These are phyloP conservation scores for Haemorhous mexicanus DNA, from an alignment of 2,113 vertebrate species.

Conservation along the genomic window DNA sequence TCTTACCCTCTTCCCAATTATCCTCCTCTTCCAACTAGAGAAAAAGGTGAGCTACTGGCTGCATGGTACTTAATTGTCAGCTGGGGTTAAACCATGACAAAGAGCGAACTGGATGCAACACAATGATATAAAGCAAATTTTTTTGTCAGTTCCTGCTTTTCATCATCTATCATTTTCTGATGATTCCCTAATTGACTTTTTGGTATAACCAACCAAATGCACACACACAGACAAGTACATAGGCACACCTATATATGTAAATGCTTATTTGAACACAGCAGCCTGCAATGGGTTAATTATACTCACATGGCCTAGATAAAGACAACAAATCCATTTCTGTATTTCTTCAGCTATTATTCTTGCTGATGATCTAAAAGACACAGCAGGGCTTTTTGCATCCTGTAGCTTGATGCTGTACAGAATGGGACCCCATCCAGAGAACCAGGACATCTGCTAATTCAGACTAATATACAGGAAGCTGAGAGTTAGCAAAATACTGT, in stretches of 20 bases:
- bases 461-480: constrained; percentile 21
- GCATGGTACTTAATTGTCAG: not conserved
- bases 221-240: not conserved
- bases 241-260: not conserved
- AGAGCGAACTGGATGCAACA: not conserved
- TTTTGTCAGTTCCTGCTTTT: not conserved
- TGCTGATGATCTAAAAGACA: constrained; percentile 19
- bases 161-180: not conserved
- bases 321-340: not conserved
- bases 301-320: not conserved
- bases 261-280: not conserved
- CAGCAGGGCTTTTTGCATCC: constrained; percentile 1
- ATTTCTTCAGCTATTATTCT: not conserved
- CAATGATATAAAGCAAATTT: not conserved
- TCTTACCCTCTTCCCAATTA: not conserved
- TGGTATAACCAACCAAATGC: not conserved
- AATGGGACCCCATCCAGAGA: constrained; percentile 52
- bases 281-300: not conserved
- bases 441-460: constrained; percentile 55
- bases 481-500: not conserved
- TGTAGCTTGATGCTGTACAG: constrained; percentile 5
- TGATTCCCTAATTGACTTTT: not conserved
- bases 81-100: not conserved
- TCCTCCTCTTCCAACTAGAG: not conserved
- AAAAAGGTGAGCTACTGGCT: not conserved